A percentile compares a stretch with the other conserved stretches of the same genome.
phyloP scores from a whole-genome alignment of 1,140 invertebrate species.

The Dendrolimus punctatus region DNA sequence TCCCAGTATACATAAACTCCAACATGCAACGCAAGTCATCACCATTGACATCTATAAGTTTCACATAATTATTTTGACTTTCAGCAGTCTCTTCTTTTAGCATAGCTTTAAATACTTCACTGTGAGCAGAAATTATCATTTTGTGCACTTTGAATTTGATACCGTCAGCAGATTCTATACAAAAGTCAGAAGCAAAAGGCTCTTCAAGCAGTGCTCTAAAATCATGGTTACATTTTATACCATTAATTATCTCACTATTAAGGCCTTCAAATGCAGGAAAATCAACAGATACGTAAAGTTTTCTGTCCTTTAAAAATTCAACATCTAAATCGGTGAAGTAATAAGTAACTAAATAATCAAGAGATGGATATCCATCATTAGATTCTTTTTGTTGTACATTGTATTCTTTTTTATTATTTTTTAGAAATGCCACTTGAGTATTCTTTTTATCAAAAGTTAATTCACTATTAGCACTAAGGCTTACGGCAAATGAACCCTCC shows the following conservation, averaged over 20 bases:
- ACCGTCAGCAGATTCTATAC: conserved; percentile 51
- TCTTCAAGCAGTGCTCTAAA: conserved; percentile 41
- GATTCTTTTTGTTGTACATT: conserved; percentile 23
- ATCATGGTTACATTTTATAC: conserved; percentile 31
- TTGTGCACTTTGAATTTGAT: conserved; percentile 50
- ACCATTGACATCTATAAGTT: conserved; percentile 44
- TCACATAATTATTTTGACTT: conserved; percentile 47
- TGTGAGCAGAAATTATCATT: conserved; percentile 35
- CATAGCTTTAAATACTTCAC: conserved; percentile 64
- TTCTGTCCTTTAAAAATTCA: conserved; percentile 39
- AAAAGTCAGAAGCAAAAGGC: conserved; percentile 49
- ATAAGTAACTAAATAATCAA: conserved; percentile 43
- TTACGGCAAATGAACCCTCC: conserved; percentile 28
- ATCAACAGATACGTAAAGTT: conserved; percentile 38
- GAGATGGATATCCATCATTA: too few species aligned
- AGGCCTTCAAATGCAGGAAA: conserved; percentile 13
- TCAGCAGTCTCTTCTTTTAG: conserved; percentile 57
- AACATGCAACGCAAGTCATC: conserved; percentile 41
- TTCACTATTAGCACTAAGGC: conserved; percentile 27
- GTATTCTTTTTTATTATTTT: conserved; percentile 23
- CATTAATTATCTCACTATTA: conserved; percentile 17
- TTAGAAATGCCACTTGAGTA: conserved; percentile 24
- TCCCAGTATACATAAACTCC: conserved; percentile 55
- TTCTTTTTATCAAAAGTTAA: conserved; percentile 35
- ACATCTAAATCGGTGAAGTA: conserved; percentile 44